Evolutionary conservation across 1,140 invertebrate species (phyloP).

Genomic region (Aphelinus atriplicis): DNA sequence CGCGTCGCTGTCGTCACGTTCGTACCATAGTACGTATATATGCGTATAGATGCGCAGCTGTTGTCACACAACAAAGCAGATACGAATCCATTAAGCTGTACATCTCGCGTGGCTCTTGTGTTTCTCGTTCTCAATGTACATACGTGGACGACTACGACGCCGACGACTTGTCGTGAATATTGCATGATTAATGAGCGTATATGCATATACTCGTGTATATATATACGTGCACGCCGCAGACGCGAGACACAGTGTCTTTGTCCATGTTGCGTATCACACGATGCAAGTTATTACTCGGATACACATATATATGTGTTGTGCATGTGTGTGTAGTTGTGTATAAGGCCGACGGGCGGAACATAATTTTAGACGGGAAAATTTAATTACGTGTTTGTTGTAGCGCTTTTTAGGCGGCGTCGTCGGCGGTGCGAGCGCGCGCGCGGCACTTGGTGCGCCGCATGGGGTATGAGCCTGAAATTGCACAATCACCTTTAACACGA

Average conservation of each 20-base stretch:
- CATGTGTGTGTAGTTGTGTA: constrained; percentile 3
- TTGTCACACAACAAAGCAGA: constrained; percentile 22
- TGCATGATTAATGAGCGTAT: constrained; percentile 24
- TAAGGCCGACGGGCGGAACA: neutral
- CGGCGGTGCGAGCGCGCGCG: too few species aligned
- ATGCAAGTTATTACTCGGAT: constrained; percentile 24
- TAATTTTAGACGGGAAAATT: constrained; percentile 25
- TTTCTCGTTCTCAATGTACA: neutral
- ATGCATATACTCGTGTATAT: too few species aligned
- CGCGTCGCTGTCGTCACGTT: constrained; percentile 22
- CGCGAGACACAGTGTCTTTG: constrained; percentile 15
- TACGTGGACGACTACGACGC: constrained; percentile 4
- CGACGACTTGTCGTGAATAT: constrained; percentile 20
- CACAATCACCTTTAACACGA: neutral
- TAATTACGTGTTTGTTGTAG: constrained; percentile 26
- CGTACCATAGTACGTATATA: neutral
- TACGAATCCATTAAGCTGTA: constrained; percentile 27
- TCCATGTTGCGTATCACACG: constrained; percentile 19
- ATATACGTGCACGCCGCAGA: too few species aligned
- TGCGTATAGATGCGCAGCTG: too few species aligned
- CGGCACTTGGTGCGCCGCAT: too few species aligned
- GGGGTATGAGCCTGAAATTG: too few species aligned
- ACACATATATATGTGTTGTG: too few species aligned
- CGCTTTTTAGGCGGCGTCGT: neutral
- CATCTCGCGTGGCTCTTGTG: neutral